Percentiles rank a stretch among this genome's conserved stretches.
Evolutionary conservation across 2,888 invertebrate species (phyloP).

Genomic region (Philhelius pedissequus): DNA sequence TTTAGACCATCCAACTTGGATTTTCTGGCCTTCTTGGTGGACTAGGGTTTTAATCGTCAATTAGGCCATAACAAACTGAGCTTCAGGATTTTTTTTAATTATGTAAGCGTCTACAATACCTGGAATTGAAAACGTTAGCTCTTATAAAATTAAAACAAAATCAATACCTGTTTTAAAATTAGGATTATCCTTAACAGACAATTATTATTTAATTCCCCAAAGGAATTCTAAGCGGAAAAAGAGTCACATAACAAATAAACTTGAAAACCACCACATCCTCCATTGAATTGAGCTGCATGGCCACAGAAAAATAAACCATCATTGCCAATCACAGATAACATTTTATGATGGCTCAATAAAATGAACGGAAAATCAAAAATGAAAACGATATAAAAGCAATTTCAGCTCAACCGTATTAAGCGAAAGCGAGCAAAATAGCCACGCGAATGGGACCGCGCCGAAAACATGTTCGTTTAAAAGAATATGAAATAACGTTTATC

Average conservation of each 20-base stretch:
- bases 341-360: conserved; percentile 57
- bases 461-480: conserved; percentile 1
- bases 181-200: neutral
- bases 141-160: neutral
- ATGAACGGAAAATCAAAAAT: conserved; percentile 25
- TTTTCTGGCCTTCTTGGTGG: no score
- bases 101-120: no score
- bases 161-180: neutral
- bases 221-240: neutral
- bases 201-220: neutral
- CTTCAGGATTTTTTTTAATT: no score
- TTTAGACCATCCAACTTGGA: no score
- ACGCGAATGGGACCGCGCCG: neutral
- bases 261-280: conserved; percentile 12
- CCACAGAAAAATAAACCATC: conserved; percentile 23
- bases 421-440: neutral
- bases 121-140: no score
- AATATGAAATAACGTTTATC: conserved; percentile 19
- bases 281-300: neutral
- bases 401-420: neutral
- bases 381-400: conserved; percentile 24
- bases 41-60: no score
- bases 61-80: no score
- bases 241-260: neutral
- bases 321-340: conserved; percentile 64